Base-by-base conservation (phyloP, 1,140 invertebrate genomes). In the Acromyrmex heyeri region DNA sequence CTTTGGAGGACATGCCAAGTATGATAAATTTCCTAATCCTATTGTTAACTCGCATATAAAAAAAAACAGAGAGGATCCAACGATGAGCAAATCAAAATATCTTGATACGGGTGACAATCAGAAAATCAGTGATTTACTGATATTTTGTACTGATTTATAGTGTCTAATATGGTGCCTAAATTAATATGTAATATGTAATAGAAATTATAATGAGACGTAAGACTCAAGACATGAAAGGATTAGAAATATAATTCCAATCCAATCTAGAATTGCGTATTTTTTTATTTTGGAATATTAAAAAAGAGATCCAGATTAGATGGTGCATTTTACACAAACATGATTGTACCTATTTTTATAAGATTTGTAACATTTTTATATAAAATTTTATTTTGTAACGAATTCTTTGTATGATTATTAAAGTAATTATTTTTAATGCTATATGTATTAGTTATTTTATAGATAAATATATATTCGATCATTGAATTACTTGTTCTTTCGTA, bases 1-100 rank as follows among this genome's bases (percentile, higher is more conserved):
- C 70, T 90, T 93, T 48, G 94, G 94, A 34, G 94, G 94, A 5
- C 94, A 94, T 87, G 92, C 93, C 6, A 94, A 89, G 10, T 21
- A 75, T 16, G 93, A 95, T 50, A 64, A 76, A 3, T 95, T 94
- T 86, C 93, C 93, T 38, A 83, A 53, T 55, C 72, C 89, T 24
- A 38, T 61, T 27, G 8, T 18, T 69, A 53, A 48, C 59, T 38
- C 8, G 18, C 83, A 64, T 3, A 0, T 62, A 12, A 90, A 83
- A 18, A 89, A 73, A 76, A 50, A 62, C 0, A 92, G 86, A 88
- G 67, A 62, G 12, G 82, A 87, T 1, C 6, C n/a, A 8, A 90
- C 86, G 62, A 79, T 2, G n/a, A 90, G 88, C 61, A 87, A 78
- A 87, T 0, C 34, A 10, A 91, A 93, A 67, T 0, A 34, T 0